Conservation (phyloP, 1,140 invertebrate species). For the Ooceraea biroi region DNA sequence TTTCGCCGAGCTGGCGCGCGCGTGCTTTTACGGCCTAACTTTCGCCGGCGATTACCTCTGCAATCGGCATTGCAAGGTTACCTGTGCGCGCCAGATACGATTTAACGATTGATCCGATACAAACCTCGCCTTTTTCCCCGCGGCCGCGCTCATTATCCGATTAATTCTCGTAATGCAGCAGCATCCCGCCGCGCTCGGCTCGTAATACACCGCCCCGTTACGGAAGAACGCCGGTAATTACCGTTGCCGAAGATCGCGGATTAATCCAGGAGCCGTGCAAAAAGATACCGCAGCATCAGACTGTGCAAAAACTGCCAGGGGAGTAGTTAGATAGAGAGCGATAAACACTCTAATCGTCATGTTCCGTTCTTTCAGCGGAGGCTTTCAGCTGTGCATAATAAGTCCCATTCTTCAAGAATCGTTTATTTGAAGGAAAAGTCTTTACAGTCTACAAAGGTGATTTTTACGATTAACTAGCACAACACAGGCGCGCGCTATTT, state of each 20-base stretch:
- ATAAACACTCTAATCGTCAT: constrained; percentile 22
- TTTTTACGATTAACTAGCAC: no score
- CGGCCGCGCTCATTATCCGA: neutral
- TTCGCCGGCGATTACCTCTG: constrained; percentile 51
- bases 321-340: neutral
- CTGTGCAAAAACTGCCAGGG: constrained; percentile 25
- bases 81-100: neutral
- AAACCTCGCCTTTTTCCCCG: constrained; percentile 14
- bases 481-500: no score
- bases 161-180: constrained; percentile 41
- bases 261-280: constrained; percentile 31
- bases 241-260: constrained; percentile 22
- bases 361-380: neutral
- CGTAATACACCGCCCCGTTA: neutral
- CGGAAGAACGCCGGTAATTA: constrained; percentile 33
- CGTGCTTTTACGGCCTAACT: constrained; percentile 25
- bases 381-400: neutral
- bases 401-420: neutral
- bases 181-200: neutral
- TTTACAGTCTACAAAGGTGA: neutral
- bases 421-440: neutral
- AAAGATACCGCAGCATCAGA: neutral
- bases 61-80: constrained; percentile 55
- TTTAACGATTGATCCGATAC: constrained; percentile 54
- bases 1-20: neutral